phyloP scores from a whole-genome alignment of 1,140 invertebrate species.

The Eriocheir sinensis region DNA sequence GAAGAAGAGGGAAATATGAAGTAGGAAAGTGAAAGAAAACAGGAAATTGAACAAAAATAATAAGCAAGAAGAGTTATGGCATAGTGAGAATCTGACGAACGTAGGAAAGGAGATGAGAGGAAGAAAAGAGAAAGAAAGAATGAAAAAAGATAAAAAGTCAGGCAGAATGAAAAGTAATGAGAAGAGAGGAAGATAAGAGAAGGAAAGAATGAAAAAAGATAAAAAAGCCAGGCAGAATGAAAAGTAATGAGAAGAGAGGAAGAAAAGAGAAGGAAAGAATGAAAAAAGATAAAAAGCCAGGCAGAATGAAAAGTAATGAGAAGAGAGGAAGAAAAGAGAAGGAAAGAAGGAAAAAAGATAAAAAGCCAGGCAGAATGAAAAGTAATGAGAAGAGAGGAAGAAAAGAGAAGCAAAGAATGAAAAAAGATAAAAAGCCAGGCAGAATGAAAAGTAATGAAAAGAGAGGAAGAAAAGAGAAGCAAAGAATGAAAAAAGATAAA shows the following conservation, averaged over 20 bases:
- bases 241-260: background rate
- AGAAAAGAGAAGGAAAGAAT: background rate
- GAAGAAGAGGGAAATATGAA: background rate
- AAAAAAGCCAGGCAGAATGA: background rate
- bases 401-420: background rate
- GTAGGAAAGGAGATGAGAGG: background rate
- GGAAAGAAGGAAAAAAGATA: no score
- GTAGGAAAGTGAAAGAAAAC: background rate
- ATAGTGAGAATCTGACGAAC: background rate
- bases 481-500: background rate
- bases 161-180: background rate
- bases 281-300: background rate
- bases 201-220: background rate
- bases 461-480: background rate
- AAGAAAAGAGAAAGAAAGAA: background rate
- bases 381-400: background rate
- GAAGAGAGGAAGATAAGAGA: constrained; percentile 22
- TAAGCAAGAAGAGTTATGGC: background rate
- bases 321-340: constrained; percentile 9
- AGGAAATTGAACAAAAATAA: background rate
- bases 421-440: background rate
- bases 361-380: background rate
- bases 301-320: background rate
- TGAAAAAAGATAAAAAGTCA: background rate
- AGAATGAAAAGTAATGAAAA: background rate